Evolutionary conservation across 2,888 invertebrate species (phyloP).

Genomic region (Drosophila atripex): DNA sequence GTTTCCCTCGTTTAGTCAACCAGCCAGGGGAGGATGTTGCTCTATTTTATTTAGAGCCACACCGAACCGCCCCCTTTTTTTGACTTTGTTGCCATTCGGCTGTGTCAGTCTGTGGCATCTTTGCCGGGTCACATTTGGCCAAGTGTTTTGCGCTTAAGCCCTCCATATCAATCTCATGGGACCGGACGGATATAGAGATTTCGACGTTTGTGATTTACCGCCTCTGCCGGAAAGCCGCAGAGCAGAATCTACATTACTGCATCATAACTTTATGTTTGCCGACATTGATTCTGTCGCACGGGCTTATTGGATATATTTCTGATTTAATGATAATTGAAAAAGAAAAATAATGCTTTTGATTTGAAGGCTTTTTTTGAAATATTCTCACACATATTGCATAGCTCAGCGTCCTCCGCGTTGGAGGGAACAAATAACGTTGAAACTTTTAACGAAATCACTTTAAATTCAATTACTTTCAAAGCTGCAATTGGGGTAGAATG

Average conservation of each 20-base stretch:
- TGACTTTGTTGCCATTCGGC: constrained; percentile 68
- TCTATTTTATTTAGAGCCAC: constrained; percentile 63
- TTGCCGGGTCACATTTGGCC: constrained; percentile 84
- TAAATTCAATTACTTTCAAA: constrained; percentile 79
- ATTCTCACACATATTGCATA: neutral
- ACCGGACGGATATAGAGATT: constrained; percentile 81
- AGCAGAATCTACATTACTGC: constrained; percentile 58
- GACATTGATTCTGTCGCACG: constrained; percentile 27
- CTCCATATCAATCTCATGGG: constrained; percentile 84
- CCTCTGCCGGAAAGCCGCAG: constrained; percentile 37
- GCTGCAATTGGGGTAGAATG: constrained; percentile 24
- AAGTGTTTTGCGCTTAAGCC: constrained; percentile 84
- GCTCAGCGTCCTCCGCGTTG: neutral
- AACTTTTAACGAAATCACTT: constrained; percentile 66
- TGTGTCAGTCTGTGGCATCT: constrained; percentile 48
- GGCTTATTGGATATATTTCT: constrained; percentile 23
- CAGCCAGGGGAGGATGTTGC: constrained; percentile 51
- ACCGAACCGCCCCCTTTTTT: constrained; percentile 48
- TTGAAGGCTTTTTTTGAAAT: constrained; percentile 11
- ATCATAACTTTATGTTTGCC: constrained; percentile 67
- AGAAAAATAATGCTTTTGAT: constrained; percentile 18
- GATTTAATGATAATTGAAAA: constrained; percentile 66
- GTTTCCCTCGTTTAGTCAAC: constrained; percentile 30
- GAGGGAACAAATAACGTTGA: constrained; percentile 8
- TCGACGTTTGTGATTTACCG: constrained; percentile 82